Base-by-base conservation (phyloP, 2,888 invertebrate genomes). In the Noctua fimbriata region DNA sequence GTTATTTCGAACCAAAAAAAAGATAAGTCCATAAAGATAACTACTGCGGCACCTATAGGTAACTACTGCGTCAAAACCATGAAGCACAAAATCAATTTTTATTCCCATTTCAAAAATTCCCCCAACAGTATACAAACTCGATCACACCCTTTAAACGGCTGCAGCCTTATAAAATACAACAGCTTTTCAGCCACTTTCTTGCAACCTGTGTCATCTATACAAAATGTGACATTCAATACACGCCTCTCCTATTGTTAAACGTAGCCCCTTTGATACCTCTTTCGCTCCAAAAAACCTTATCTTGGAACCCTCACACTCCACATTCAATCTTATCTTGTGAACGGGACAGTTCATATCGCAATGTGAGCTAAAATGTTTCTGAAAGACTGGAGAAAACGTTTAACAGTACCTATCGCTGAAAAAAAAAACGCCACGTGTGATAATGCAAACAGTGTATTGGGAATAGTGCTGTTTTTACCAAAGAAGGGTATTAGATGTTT, bases 181-280 rank as follows among this genome's bases (percentile, higher is more conserved):
- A 84, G 85, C 90, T 82, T 88, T 89, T 88, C 87, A 88, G 86
- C 87, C 89, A 90, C 82, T 90, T 89, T 90, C 91, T 89, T 90
- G 86, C 87, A 88, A 84, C 89, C 87, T 88, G 87, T 89, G 88
- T 90, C 83, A 89, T 83, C 87, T 89, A 90, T 90, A 90, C 89
- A 92, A 92, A 90, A 90, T 91, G 89, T 91, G 90, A 88, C 89
- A 90, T 89, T 90, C 89, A 86, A 89, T 89, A 90, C 90, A 89
- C 88, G 90, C 90, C 83, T 89, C 89, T 86, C 81, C 88, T 87
- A 91, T 92, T 92, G 90, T 92, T 89, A 87, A 88, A 86, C 79
- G 83, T 81, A 86, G 87, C 89, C 85, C 89, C 88, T 91, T 89
- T 89, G 81, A 90, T 87, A 88, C 87, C 76, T 79, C 83, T 81